Evolutionary conservation across 2,113 vertebrate genomes (phyloP).

Genomic region (Plestiodon gilberti): DNA sequence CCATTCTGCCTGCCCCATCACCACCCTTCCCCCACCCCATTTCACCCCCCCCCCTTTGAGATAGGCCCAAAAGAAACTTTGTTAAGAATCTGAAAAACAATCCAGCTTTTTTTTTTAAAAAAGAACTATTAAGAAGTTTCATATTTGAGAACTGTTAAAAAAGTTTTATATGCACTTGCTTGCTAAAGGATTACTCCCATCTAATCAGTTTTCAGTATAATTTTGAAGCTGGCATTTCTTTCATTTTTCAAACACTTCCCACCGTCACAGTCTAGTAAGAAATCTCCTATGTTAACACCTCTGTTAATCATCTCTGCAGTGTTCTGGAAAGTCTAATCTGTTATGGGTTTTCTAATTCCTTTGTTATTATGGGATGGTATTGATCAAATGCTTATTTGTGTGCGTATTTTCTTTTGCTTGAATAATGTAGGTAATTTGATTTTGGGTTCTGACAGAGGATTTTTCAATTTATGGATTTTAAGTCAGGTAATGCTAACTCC

Average conservation of each 20-base stretch:
- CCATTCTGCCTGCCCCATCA: too few relatives aligned
- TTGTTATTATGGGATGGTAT: conserved; percentile 5
- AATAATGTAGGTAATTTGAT: conserved; percentile 7
- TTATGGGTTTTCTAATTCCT: conserved; percentile 7
- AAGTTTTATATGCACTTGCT: background rate
- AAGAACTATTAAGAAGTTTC: background rate
- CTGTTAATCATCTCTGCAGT: background rate
- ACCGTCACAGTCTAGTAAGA: background rate
- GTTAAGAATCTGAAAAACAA: background rate
- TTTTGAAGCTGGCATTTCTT: background rate
- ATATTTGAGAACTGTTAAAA: background rate
- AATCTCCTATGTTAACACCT: conserved; percentile 12
- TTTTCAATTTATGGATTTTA: conserved; percentile 14
- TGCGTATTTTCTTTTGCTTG: conserved; percentile 3
- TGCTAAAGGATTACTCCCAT: background rate
- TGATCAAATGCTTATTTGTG: conserved; percentile 8
- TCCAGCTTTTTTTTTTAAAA: background rate
- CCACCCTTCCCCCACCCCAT: too few relatives aligned
- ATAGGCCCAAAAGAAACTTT: too few relatives aligned
- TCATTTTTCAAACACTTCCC: conserved; percentile 14
- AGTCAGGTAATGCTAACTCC: background rate
- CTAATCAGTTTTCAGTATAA: conserved; percentile 6
- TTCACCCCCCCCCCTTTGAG: too few relatives aligned
- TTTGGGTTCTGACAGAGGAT: conserved; percentile 1
- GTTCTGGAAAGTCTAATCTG: conserved; percentile 8